Base-by-base conservation (phyloP, 2,113 vertebrate species). In the Daphoenositta chrysoptera region DNA sequence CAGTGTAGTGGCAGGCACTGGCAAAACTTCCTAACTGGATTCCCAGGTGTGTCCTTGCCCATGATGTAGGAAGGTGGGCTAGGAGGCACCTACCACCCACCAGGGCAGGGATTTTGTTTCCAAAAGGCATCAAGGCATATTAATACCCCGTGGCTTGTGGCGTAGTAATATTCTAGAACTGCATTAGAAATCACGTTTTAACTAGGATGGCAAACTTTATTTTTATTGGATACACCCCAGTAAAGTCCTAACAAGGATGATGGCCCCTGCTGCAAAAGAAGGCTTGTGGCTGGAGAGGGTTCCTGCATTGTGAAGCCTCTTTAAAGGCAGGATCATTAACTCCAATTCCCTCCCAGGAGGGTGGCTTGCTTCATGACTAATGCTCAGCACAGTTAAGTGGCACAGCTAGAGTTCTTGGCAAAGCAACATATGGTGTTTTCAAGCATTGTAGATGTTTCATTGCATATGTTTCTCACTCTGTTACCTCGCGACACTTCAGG, bases 401-500 rank as follows among this genome's bases (percentile, higher is more conserved):
- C 79, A 86, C n/a, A 90, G 53, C 71, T 80, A 68, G 79, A 83
- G 63, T 23, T 83, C 88, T 80, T 90, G 63, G 88, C 63, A 94
- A 92, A 88, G 66, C 44, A 94, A 31, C 68, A 88, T 64, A 88
- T 27, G 50, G 39, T 94, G 79, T 53, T 92, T 96, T 90, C 53
- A 60, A 72, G 94, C 54, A 11, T 3, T 44, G 35, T 77, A 77
- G 58, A 82, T 50, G 33, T 42, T 88, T 76, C 44, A 40, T 13
- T 69, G 70, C 15, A 2, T 65, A 53, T 85, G 53, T 69, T 95
- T 90, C 50, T 54, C 45, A 39, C 54, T 60, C 40, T 30, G 53
- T 45, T 61, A 94, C 57, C 19, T 76, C 1, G 0, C 0, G 3
- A 77, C 75, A 73, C 39, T 70, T 69, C 26, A 65, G 75, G 35